Evolutionary conservation across 1,140 invertebrate species (phyloP), one percentile per base, ranked within the genome.

Genomic region (Pristionchus pacificus): DNA sequence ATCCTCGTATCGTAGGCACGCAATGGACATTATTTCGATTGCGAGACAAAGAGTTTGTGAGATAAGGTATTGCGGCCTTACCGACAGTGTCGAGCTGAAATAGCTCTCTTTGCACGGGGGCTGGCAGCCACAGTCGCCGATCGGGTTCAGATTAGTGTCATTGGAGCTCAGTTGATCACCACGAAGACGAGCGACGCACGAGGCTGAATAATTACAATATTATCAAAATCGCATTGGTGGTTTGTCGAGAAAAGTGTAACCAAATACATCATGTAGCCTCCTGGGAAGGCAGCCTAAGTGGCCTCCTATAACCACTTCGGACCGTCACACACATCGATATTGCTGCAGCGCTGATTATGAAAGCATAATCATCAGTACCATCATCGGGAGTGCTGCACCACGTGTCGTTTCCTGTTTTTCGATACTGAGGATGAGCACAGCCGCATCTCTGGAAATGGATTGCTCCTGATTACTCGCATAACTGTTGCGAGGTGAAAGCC

Each of bases 141-240:
- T n/a, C 31, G 62, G 13, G 38, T 72, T 49, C 15, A 65, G 33
- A 32, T 72, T 72, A 10, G 70, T 63, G 27, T 33, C 27, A 29
- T 63, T 30, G 24, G 24, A n/a, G 25, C 59, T 67, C 27, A 65
- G 38, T 32, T 72, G 70, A 31, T 72, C 64, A n/a, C 70, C 70
- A 27, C 61, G 59, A 1, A 72, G 62, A 1, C 10, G 29, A 28
- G 32, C 30, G 1, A 72, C 31, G 24, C 70, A 72, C 30, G 66
- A 63, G n/a, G 66, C 70, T 72, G 28, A 24, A 70, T 10, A 49
- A 6, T 10, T 49, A 19, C 19, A 6, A 6, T 10, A 10, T 49
- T 49, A 10, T 49, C 19, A 10, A 49, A 6, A 10, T 49, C n/a
- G n/a, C n/a, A n/a, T 49, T 10, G 38, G 38, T 10, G 38, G 19